phyloP scores from a whole-genome alignment of 2,888 invertebrate genomes.

The Oxyteleia sp. region DNA sequence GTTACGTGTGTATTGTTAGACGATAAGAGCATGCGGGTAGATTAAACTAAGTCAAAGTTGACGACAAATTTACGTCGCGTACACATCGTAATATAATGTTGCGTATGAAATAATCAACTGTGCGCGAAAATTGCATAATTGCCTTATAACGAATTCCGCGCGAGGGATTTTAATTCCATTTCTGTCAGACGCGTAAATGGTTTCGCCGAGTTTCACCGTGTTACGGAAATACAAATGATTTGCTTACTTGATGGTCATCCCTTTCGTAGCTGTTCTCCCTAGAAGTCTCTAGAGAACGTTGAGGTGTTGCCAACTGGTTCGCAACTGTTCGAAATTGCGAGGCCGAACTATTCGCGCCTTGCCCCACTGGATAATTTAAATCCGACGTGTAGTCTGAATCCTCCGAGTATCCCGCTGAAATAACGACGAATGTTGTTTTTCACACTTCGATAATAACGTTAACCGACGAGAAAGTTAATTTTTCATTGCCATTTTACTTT shows the following conservation, averaged over 20 bases:
- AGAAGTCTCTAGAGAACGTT: no score
- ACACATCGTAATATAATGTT: constrained; percentile 11
- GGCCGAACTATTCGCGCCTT: no score
- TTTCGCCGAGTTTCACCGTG: constrained; percentile 25
- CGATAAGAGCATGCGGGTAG: neutral
- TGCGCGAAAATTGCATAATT: constrained; percentile 17
- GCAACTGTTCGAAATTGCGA: no score
- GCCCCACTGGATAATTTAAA: no score
- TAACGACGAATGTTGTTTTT: no score
- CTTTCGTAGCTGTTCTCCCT: no score
- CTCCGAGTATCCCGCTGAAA: no score
- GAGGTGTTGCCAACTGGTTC: no score
- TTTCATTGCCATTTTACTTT: no score
- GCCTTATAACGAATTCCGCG: neutral
- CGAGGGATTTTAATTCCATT: constrained; percentile 13
- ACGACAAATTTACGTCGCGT: constrained; percentile 25
- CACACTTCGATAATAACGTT: no score
- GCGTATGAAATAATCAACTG: constrained; percentile 7
- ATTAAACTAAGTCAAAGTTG: constrained; percentile 8
- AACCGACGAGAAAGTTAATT: no score
- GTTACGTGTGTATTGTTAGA: neutral
- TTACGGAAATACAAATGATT: constrained; percentile 38
- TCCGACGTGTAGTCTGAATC: no score
- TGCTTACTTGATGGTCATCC: constrained; percentile 88
- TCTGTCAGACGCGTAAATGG: constrained; percentile 15